These are phyloP conservation scores for Papilio polyxenes DNA, from an alignment of 1,140 invertebrate genomes.

Conservation along the genomic window DNA sequence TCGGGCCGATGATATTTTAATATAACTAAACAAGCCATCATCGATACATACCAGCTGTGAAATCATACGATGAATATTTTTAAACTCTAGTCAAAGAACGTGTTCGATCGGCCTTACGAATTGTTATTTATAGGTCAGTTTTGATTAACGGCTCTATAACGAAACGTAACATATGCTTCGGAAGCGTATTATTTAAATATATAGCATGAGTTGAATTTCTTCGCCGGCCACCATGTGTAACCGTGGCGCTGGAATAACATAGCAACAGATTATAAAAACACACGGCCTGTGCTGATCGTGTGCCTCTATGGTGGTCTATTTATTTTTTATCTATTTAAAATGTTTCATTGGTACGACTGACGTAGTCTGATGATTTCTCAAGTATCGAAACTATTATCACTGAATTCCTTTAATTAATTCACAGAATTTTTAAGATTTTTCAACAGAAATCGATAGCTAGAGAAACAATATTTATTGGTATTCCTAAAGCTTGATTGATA, in stretches of 20 bases:
- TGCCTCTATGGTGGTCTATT: conserved; percentile 57
- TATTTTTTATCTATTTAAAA: conserved; percentile 56
- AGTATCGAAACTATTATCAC: neutral
- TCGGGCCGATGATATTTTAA: conserved; percentile 18
- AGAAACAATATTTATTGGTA: neutral
- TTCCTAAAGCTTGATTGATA: neutral
- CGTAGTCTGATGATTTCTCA: conserved; percentile 35
- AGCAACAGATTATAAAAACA: conserved; percentile 52
- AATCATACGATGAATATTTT: conserved; percentile 10
- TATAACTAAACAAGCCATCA: neutral
- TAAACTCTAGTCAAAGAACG: conserved; percentile 13
- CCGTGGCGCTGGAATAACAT: conserved; percentile 44
- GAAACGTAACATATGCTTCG: conserved; percentile 49
- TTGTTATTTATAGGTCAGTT: conserved; percentile 47
- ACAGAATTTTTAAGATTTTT: neutral
- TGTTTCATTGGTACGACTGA: conserved; percentile 39
- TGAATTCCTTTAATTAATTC: neutral
- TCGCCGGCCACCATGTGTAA: conserved; percentile 38
- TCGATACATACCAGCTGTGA: neutral
- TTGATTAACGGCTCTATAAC: conserved; percentile 50
- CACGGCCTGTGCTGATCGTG: conserved; percentile 44
- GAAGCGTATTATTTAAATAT: conserved; percentile 48
- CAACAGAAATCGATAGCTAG: too few species aligned
- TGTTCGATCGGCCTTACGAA: conserved; percentile 26
- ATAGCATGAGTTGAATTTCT: conserved; percentile 44